A percentile compares a stretch with the other conserved stretches of the same genome.
These are phyloP conservation scores for Acrocephalus scirpaceus DNA, from an alignment of 2,797 vertebrate species.

Conservation along the genomic window DNA sequence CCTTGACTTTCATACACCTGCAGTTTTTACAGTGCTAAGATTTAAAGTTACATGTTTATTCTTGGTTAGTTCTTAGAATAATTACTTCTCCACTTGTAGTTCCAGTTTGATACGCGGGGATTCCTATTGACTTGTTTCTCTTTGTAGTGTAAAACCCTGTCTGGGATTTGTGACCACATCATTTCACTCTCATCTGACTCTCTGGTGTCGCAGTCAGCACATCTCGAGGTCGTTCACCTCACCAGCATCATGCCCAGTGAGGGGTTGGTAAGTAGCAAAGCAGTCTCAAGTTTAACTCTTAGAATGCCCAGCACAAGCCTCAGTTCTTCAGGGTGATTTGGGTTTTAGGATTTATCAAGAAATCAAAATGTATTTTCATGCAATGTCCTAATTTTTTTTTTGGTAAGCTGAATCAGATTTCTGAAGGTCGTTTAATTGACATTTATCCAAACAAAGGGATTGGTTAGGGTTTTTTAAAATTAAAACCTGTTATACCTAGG, in stretches of 20 bases:
- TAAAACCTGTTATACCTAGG: not conserved
- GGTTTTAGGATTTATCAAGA: not conserved
- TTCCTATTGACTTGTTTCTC: conserved; percentile 25
- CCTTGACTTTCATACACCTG: not conserved
- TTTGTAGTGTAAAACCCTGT: conserved; percentile 88
- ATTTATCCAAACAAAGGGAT: not conserved
- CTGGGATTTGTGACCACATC: conserved; percentile 84
- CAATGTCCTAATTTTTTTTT: not conserved
- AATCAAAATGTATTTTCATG: not conserved
- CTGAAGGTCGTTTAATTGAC: not conserved
- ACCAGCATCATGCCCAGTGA: conserved; percentile 88
- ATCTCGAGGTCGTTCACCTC: conserved; percentile 87
- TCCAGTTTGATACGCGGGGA: not conserved
- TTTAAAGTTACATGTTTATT: not conserved
- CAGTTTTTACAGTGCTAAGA: not conserved
- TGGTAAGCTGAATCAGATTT: not conserved
- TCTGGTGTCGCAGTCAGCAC: conserved; percentile 87
- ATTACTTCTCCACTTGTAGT: not conserved
- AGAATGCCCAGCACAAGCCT: not conserved
- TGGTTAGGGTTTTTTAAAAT: not conserved
- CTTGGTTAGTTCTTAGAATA: not conserved
- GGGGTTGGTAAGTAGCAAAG: conserved; percentile 84
- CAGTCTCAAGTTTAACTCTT: not conserved
- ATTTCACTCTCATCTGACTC: conserved; percentile 91
- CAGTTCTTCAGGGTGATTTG: not conserved